These are phyloP conservation scores for Pteromalus puparum DNA, from an alignment of 1,140 invertebrate genomes.

Conservation along the genomic window DNA sequence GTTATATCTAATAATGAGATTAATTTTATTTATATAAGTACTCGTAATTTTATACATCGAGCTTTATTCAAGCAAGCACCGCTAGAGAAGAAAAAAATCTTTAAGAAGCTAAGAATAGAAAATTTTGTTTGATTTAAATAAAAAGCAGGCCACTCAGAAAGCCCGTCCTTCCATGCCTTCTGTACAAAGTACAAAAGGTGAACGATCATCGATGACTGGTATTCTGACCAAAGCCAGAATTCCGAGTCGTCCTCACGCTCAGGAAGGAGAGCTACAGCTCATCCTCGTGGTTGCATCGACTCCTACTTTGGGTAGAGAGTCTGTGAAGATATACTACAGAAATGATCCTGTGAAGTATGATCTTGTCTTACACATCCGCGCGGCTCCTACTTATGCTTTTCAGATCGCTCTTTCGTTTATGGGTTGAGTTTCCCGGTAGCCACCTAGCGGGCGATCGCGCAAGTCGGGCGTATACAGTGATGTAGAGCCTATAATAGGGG, in stretches of 20 bases:
- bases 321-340: constrained; percentile 74
- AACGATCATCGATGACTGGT: constrained; percentile 75
- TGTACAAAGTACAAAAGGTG: constrained; percentile 60
- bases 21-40: no score
- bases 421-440: not conserved
- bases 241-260: constrained; percentile 73
- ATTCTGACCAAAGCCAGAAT: constrained; percentile 47
- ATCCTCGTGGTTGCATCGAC: constrained; percentile 73
- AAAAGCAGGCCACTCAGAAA: constrained; percentile 71
- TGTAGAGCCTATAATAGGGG: no score
- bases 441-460: not conserved
- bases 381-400: not conserved
- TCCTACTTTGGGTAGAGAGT: constrained; percentile 67
- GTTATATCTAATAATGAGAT: no score
- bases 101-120: constrained; percentile 35
- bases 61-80: no score
- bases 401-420: not conserved
- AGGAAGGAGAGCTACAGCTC: constrained; percentile 68
- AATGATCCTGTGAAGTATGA: constrained; percentile 77
- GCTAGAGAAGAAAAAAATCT: no score
- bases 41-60: no score
- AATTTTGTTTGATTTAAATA: constrained; percentile 50
- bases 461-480: not conserved
- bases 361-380: constrained; percentile 61
- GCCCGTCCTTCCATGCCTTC: constrained; percentile 63